These are phyloP conservation scores for Helobdella robusta DNA, from an alignment of 2,888 invertebrate genomes.

Conservation along the genomic window DNA sequence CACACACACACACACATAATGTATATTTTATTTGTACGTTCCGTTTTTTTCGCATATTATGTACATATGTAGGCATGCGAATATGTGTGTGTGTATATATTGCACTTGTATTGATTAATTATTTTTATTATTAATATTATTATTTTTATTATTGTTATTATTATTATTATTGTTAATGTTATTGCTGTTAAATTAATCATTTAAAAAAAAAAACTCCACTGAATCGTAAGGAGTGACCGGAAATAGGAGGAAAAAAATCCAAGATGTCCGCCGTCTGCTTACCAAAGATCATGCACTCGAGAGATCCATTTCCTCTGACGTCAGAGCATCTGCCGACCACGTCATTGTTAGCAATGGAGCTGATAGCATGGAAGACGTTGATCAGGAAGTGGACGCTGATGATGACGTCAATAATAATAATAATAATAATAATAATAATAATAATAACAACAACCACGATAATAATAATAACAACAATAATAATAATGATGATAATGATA, in stretches of 20 bases:
- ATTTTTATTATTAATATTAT: too few species aligned
- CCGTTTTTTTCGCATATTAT: too few species aligned
- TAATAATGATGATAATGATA: not conserved
- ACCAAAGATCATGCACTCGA: not conserved
- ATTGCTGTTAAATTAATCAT: too few species aligned
- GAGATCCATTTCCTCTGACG: not conserved
- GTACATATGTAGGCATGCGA: too few species aligned
- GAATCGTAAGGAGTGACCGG: too few species aligned
- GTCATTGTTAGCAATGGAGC: not conserved
- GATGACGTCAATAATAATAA: not conserved
- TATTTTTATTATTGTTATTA: too few species aligned
- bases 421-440: not conserved
- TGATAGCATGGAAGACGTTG: not conserved
- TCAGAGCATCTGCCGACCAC: not conserved
- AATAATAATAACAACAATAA: conserved; percentile 2
- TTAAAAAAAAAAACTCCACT: too few species aligned
- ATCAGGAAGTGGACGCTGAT: not conserved
- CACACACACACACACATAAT: too few species aligned
- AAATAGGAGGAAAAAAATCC: not conserved
- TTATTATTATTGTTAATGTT: too few species aligned
- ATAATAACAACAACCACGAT: not conserved
- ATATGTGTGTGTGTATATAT: too few species aligned
- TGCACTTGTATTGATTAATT: too few species aligned
- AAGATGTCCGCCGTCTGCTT: not conserved
- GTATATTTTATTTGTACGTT: too few species aligned